Conservation (phyloP, 2,888 invertebrate species). For the Aporophyla nigra region DNA sequence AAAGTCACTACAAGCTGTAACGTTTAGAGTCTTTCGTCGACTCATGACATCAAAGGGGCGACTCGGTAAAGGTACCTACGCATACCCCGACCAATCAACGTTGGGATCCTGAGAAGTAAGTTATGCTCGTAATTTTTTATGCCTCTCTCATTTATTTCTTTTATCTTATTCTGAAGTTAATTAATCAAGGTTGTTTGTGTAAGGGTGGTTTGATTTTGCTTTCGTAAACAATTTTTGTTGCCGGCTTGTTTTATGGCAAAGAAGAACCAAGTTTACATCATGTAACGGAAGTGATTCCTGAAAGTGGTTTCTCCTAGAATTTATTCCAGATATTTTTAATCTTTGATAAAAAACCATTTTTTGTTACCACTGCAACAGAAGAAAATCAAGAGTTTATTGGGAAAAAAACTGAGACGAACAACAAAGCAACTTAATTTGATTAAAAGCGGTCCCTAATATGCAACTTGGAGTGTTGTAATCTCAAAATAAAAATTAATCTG, state of each 20-base stretch:
- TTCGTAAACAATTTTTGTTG: constrained; percentile 29
- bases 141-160: constrained; percentile 31
- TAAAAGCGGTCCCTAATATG: neutral
- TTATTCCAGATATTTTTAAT: neutral
- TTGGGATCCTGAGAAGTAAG: constrained; percentile 20
- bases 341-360: neutral
- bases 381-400: neutral
- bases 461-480: no score
- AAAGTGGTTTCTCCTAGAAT: neutral
- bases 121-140: constrained; percentile 52
- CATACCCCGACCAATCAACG: constrained; percentile 35
- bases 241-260: constrained; percentile 1
- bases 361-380: neutral
- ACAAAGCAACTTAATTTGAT: neutral
- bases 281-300: neutral
- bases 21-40: constrained; percentile 36
- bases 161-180: constrained; percentile 44
- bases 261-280: neutral
- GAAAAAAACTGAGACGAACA: neutral
- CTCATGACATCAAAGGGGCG: constrained; percentile 45
- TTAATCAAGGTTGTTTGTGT: constrained; percentile 53
- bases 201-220: constrained; percentile 5
- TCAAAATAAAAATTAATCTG: neutral
- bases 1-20: constrained; percentile 45
- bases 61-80: neutral